A percentile compares a stretch with the other conserved stretches of the same genome.
phyloP scores from a whole-genome alignment of 2,113 vertebrate genomes.

The Crotalus horridus region DNA sequence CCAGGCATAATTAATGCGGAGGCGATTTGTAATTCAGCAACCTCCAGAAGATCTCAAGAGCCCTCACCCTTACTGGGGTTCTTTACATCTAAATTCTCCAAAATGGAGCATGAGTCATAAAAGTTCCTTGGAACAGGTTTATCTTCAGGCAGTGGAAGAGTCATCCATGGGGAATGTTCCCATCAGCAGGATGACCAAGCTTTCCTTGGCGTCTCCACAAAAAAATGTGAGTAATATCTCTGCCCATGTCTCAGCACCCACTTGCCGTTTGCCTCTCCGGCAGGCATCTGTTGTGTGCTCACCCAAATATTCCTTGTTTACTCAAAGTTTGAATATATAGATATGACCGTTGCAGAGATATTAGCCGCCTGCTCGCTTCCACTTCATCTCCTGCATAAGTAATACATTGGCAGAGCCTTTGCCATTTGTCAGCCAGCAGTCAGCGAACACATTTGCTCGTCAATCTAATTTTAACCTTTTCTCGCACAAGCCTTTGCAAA shows the following conservation, averaged over 20 bases:
- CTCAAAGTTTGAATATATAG: constrained; percentile 63
- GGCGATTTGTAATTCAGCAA: background rate
- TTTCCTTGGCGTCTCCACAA: constrained; percentile 33
- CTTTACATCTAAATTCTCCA: constrained; percentile 49
- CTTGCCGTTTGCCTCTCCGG: constrained; percentile 46
- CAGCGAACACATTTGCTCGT: constrained; percentile 80
- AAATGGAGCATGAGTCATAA: constrained; percentile 41
- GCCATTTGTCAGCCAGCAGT: constrained; percentile 83
- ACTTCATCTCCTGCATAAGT: constrained; percentile 70
- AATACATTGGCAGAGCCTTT: constrained; percentile 76
- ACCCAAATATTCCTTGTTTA: constrained; percentile 59
- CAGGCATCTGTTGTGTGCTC: constrained; percentile 56
- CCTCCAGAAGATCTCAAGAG: background rate
- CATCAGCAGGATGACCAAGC: constrained; percentile 40
- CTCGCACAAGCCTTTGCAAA: constrained; percentile 74
- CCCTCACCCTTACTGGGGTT: background rate
- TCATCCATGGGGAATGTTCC: constrained; percentile 50
- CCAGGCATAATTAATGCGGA: background rate
- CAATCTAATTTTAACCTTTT: constrained; percentile 83
- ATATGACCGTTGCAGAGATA: constrained; percentile 57
- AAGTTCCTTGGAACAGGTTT: constrained; percentile 49
- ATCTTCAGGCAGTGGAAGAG: constrained; percentile 39
- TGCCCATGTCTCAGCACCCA: constrained; percentile 40
- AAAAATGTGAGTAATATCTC: constrained; percentile 32
- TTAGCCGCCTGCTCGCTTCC: constrained; percentile 68